Evolutionary conservation across 2,888 invertebrate genomes (phyloP).

Genomic region (Nemotelus nigrinus): DNA sequence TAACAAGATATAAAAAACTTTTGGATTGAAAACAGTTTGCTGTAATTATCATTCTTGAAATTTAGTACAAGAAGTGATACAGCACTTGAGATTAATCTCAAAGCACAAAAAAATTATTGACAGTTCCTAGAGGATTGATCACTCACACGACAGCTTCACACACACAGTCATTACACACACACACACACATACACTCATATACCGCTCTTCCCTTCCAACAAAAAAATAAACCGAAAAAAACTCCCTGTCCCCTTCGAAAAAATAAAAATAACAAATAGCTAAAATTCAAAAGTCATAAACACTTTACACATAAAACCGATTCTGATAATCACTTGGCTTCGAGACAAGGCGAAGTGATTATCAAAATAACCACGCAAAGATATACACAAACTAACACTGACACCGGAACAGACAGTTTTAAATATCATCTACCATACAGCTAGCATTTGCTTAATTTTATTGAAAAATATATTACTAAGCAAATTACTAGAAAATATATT

Average conservation of each 20-base stretch:
- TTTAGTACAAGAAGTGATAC: no score
- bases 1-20: not conserved
- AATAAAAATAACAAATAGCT: not conserved
- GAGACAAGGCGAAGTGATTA: slow-evolving; percentile 48
- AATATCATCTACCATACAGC: slow-evolving; percentile 65
- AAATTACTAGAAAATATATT: slow-evolving; percentile 39
- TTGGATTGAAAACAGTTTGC: not conserved
- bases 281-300: not conserved
- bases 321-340: slow-evolving; percentile 45
- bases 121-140: no score
- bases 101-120: no score
- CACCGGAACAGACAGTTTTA: slow-evolving; percentile 66
- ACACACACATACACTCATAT: not conserved
- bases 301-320: not conserved
- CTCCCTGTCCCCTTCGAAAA: not conserved
- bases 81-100: no score
- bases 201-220: not conserved
- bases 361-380: slow-evolving; percentile 60
- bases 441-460: slow-evolving; percentile 58
- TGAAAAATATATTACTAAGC: slow-evolving; percentile 43
- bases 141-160: not conserved
- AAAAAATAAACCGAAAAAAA: not conserved
- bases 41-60: no score
- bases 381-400: slow-evolving; percentile 63
- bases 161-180: not conserved